phyloP scores from a whole-genome alignment of 2,888 invertebrate genomes.

The Conops quadrifasciatus region DNA sequence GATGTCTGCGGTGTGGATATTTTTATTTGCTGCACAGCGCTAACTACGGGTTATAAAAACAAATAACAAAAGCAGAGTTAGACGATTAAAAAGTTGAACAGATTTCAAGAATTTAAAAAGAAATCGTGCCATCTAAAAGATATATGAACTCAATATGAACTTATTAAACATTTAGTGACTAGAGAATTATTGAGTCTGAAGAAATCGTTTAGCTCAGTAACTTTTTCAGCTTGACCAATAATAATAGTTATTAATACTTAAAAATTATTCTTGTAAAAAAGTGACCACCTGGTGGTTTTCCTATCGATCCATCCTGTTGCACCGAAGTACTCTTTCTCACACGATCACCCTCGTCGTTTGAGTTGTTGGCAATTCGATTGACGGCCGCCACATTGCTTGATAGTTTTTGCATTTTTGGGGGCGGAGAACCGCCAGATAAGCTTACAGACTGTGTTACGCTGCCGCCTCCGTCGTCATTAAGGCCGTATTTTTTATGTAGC shows the following conservation, averaged over 20 bases:
- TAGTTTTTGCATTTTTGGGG: slow-evolving; percentile 63
- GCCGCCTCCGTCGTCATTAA: slow-evolving; percentile 59
- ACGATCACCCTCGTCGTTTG: slow-evolving; percentile 52
- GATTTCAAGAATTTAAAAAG: too few species aligned
- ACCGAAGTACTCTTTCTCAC: slow-evolving; percentile 50
- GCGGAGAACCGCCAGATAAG: slow-evolving; percentile 52
- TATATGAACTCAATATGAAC: too few species aligned
- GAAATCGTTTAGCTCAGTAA: background rate
- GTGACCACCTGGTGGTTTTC: slow-evolving; percentile 53
- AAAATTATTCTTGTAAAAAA: too few species aligned
- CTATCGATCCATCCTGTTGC: slow-evolving; percentile 41
- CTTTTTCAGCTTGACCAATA: background rate
- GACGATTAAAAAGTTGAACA: background rate
- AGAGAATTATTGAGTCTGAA: background rate
- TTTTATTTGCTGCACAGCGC: slow-evolving; percentile 55
- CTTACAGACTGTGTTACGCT: slow-evolving; percentile 31
- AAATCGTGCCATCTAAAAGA: too few species aligned
- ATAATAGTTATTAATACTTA: too few species aligned
- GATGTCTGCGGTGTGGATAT: slow-evolving; percentile 51
- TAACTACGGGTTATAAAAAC: slow-evolving; percentile 44
- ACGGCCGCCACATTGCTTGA: slow-evolving; percentile 53
- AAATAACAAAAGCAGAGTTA: slow-evolving; percentile 29
- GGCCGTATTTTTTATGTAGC: slow-evolving; percentile 64
- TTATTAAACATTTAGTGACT: too few species aligned
- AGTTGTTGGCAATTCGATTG: slow-evolving; percentile 37